Base-by-base conservation (phyloP, 2,888 invertebrate genomes). In the Caenorhabditis sp. region DNA sequence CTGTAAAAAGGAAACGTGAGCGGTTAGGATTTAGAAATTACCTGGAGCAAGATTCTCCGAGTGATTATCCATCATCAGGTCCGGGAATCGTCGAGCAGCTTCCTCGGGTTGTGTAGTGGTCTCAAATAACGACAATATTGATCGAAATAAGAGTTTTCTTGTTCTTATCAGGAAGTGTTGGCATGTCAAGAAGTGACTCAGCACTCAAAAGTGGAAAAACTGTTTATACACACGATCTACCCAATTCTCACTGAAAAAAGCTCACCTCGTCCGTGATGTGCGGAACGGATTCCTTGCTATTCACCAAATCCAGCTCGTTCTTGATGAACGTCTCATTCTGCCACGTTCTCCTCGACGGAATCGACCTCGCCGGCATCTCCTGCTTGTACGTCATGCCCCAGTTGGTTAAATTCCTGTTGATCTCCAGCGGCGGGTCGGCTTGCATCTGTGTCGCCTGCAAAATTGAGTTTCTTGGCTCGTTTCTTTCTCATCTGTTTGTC, bases 391-490 rank as follows among this genome's bases (percentile, higher is more conserved):
- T 79, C 78, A 88, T 81, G 53, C 88, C 88, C 89, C 89, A 89
- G 70, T 87, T 89, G n/a, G 88, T 87, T 37, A 89, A 65, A 55
- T 88, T 87, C 45, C 87, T 53, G 56, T 85, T 86, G 50, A 89
- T 65, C 56, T 89, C 89, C 39, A 88, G 73, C 8, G 83, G 79
- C 7, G 89, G 89, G 58, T 89, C 89, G 24, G 85, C 80, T 73
- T 61, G 82, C 76, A 70, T 48, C 43, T 59, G 46, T 6, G 73
- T 56, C 8, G 32, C 58, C 65, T 73, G 43, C 22, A 63, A 35
- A 41, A 15, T 7, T 8, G 9, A 17, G 20, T 27, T 13, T 9
- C n/a, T 26, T 30, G n/a, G 46, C 20, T 20, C 30, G 27, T 30
- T 27, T 9, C 2, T 35, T 22, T 20, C 9, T 48, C 26, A 30